These are phyloP conservation scores for Eremobia ochroleuca DNA, from an alignment of 2,888 invertebrate genomes.

Conservation along the genomic window DNA sequence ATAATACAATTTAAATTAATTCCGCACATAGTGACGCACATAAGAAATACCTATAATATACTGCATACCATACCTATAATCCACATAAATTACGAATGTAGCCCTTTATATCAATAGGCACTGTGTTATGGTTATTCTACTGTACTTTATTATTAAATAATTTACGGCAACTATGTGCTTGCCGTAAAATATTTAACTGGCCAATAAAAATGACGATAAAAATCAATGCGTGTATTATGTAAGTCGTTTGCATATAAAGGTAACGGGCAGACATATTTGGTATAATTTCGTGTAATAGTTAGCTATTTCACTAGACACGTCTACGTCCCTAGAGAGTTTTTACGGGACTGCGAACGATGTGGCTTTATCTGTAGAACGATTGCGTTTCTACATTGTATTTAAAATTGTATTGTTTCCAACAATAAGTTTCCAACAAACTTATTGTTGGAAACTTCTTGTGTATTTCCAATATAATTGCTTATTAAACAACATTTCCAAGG, in stretches of 20 bases:
- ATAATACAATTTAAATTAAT: not conserved
- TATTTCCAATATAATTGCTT: not conserved
- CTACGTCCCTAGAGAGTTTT: constrained; percentile 52
- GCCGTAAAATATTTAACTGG: constrained; percentile 42
- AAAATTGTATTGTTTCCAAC: too few species aligned
- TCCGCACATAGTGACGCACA: not conserved
- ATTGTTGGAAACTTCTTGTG: not conserved
- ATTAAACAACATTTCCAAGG: not conserved
- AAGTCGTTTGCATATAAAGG: constrained; percentile 52
- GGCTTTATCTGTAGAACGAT: constrained; percentile 25
- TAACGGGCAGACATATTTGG: constrained; percentile 55
- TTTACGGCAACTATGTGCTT: constrained; percentile 19
- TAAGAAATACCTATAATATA: not conserved
- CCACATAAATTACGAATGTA: constrained; percentile 17
- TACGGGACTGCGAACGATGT: constrained; percentile 23
- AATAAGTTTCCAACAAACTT: too few species aligned
- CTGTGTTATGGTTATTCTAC: constrained; percentile 9
- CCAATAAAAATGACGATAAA: constrained; percentile 55
- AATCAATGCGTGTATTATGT: constrained; percentile 53
- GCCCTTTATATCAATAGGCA: constrained; percentile 35
- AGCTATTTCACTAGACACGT: constrained; percentile 48
- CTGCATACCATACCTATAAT: not conserved
- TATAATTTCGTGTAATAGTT: constrained; percentile 51
- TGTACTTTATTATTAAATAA: not conserved
- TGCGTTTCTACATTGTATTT: constrained; percentile 21